phyloP scores from a whole-genome alignment of 2,113 vertebrate species.

The Parus major region DNA sequence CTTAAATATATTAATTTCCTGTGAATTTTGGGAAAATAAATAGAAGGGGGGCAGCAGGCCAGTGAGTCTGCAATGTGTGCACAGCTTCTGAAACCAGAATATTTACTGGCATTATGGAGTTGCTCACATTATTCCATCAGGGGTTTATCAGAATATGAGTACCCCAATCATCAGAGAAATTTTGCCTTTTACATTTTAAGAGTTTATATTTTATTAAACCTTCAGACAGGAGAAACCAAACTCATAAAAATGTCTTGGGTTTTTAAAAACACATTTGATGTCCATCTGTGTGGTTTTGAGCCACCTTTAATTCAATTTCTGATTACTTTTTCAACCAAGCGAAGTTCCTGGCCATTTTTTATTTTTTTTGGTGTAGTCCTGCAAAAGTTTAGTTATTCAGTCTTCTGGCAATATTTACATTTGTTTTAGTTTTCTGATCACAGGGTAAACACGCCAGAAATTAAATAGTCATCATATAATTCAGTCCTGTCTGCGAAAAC shows the following conservation, averaged over 20 bases:
- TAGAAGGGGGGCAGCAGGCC: background rate
- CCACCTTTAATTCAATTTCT: background rate
- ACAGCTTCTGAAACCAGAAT: background rate
- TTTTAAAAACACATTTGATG: background rate
- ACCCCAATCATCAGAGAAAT: background rate
- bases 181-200: background rate
- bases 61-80: background rate
- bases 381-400: background rate
- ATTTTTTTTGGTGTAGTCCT: background rate
- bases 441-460: background rate
- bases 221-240: background rate
- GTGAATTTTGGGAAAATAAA: background rate
- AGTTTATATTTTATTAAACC: background rate
- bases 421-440: constrained; percentile 33
- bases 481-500: background rate
- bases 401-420: background rate
- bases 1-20: background rate
- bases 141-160: background rate
- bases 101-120: background rate
- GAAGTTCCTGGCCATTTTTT: background rate
- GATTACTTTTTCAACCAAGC: background rate
- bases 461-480: background rate
- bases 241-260: background rate
- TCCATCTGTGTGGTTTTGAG: background rate
- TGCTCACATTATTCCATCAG: background rate